Base-by-base conservation (phyloP, 2,113 vertebrate genomes). In the Ornithorhynchus anatinus region DNA sequence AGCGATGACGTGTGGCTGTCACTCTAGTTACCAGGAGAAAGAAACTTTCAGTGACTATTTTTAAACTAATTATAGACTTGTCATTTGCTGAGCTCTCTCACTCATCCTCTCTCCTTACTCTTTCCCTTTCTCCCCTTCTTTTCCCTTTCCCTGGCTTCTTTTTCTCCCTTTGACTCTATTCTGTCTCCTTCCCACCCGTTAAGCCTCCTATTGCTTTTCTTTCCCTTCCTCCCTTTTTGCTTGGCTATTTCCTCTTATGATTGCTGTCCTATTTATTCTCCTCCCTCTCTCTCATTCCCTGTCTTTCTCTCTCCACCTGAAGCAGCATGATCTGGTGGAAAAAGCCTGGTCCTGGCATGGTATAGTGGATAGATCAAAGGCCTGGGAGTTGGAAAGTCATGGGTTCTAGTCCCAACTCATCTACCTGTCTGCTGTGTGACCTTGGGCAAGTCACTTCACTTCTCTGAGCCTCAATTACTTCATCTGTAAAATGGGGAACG, bases 21-120 rank as follows among this genome's bases (percentile, higher is more conserved):
- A 63, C 69, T 77, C 63, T 59, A 40, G 69, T 59, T 63, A 74
- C 77, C 48, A 64, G n/a, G n/a, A n/a, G 77, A 58, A 59, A 77
- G 70, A 75, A 74, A 77, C 62, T 69, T 72, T 80, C 45, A 64
- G 66, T 17, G 43, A 75, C 63, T 85, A 72, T 81, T 77, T 81
- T 84, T 77, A 67, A 69, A 53, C 69, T 79, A 75, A 83, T 77
- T 79, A 82, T 81, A 76, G n/a, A n/a, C n/a, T n/a, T n/a, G n/a
- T n/a, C n/a, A n/a, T n/a, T n/a, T 79, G 82, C 82, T 76, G 68
- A 85, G 69, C 25, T 64, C 53, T 69, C 54, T 81, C 59, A 51
- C 7, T 17, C 47, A 50, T 3, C 31, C 25, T 50, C 47, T 50
- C 47, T 27, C 27, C 19, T 27, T 50, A 45, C 81, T 56, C 56